Evolutionary conservation across 2,113 vertebrate genomes (phyloP), one percentile per base, ranked within the genome.

Genomic region (Phaethornis superciliosus): DNA sequence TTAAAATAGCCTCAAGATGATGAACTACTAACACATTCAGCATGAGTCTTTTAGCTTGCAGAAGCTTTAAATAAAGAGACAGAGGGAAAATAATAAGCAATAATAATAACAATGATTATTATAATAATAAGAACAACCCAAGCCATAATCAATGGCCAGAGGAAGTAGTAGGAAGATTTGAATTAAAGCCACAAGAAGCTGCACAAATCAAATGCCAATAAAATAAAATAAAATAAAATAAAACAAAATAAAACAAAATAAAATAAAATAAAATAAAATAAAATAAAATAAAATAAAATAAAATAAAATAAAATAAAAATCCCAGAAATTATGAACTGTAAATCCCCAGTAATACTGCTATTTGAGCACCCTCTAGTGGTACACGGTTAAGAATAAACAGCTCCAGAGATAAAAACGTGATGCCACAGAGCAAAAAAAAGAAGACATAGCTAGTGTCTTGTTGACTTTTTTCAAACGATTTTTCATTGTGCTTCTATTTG

Each of bases 291-390:
- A 40, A 40, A 40, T 40, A 40, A 40, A 40, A 40, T 37, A 37
- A 37, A 37, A 37, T 40, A 40, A 40, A 40, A 40, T 40, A 40
- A 40, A 40, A 40, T 40, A 40, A 40, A 40, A 52, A 18, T 11
- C 12, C 13, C 47, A n/a, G 37, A 40, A 81, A 32, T 0, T 2
- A 58, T 2, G 2, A 24, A 26, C 46, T 49, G 19, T 5, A 22
- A 51, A 60, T 44, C 71, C 35, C 19, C 58, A n/a, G 79, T 47
- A 92, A 85, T 4, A 15, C 42, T 85, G 95, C 95, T 84, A 40
- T 77, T 77, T 65, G 64, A 92, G 89, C 96, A 76, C 96, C 97
- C 97, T 93, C 98, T 97, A 94, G 96, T 81, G 97, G 96, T 65
- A 64, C 17, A 59, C 0, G 3, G 5, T 65, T 42, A 8, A 52